phyloP scores from a whole-genome alignment of 1,140 invertebrate genomes.

The Frieseomelitta varia region DNA sequence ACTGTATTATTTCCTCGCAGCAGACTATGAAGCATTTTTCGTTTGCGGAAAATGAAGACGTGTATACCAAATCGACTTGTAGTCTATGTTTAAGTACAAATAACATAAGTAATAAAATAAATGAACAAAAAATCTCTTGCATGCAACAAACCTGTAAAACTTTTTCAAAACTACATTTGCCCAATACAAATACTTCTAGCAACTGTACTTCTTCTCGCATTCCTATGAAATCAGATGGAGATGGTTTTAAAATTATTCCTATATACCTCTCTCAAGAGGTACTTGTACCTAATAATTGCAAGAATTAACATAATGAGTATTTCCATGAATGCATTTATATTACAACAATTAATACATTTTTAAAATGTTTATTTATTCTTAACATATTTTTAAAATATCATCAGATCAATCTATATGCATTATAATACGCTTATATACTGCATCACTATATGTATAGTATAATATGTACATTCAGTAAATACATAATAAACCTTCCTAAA shows the following conservation, averaged over 20 bases:
- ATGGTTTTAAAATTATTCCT: constrained; percentile 37
- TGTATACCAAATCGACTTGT: neutral
- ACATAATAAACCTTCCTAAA: neutral
- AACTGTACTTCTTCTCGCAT: neutral
- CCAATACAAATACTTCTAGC: neutral
- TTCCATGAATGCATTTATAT: neutral
- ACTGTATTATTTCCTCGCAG: constrained; percentile 14
- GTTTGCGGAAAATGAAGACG: too few species aligned
- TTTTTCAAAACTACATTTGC: constrained; percentile 1
- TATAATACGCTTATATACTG: neutral
- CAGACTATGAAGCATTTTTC: neutral
- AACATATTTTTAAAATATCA: neutral
- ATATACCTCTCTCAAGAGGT: constrained; percentile 7
- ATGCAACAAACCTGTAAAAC: constrained; percentile 4
- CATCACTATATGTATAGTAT: too few species aligned
- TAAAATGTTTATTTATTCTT: constrained; percentile 2
- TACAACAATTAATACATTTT: neutral
- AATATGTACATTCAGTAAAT: neutral
- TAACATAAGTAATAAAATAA: neutral
- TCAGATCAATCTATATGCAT: neutral
- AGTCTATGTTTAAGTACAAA: neutral
- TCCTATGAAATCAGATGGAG: constrained; percentile 2
- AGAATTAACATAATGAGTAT: constrained; percentile 1
- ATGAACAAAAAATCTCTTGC: neutral
- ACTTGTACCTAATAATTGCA: neutral